These are phyloP conservation scores for Corbicula japonica DNA, from an alignment of 2,888 invertebrate genomes.

Conservation along the genomic window DNA sequence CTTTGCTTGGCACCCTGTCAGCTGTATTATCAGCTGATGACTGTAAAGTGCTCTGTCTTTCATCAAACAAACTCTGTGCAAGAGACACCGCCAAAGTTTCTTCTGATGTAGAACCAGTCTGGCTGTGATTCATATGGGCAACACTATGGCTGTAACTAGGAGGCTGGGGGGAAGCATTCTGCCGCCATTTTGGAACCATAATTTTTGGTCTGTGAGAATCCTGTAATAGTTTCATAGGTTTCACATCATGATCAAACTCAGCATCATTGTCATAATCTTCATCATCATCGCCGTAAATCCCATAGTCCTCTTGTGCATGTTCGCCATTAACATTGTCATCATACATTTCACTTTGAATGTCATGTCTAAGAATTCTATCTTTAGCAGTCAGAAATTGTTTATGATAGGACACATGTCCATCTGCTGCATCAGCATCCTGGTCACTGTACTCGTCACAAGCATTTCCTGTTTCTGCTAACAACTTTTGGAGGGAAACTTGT, in stretches of 20 bases:
- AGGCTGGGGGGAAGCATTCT: constrained; percentile 61
- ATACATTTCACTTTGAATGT: constrained; percentile 37
- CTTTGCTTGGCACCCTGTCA: neutral
- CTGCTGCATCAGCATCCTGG: constrained; percentile 33
- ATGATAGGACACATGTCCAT: constrained; percentile 46
- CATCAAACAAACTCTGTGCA: constrained; percentile 65
- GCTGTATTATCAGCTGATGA: constrained; percentile 10
- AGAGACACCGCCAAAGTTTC: constrained; percentile 67
- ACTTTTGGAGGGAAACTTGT: constrained; percentile 69
- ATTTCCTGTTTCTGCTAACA: constrained; percentile 64
- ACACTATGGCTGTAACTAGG: constrained; percentile 54
- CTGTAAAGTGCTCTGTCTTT: constrained; percentile 32
- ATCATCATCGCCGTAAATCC: constrained; percentile 73
- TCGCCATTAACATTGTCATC: constrained; percentile 13
- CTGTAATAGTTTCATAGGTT: constrained; percentile 59
- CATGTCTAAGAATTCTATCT: constrained; percentile 52
- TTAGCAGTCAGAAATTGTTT: constrained; percentile 61
- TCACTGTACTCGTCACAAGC: constrained; percentile 43
- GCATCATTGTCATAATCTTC: constrained; percentile 49
- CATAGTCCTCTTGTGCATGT: constrained; percentile 67
- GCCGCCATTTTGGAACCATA: constrained; percentile 67
- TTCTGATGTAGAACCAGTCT: constrained; percentile 45
- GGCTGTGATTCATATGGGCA: constrained; percentile 38
- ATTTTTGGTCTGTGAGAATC: constrained; percentile 64
- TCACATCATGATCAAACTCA: constrained; percentile 46